Percentiles rank a stretch among this genome's conserved stretches.
phyloP scores from a whole-genome alignment of 2,113 vertebrate species.

The Hypocryptadius cinnamomeus region DNA sequence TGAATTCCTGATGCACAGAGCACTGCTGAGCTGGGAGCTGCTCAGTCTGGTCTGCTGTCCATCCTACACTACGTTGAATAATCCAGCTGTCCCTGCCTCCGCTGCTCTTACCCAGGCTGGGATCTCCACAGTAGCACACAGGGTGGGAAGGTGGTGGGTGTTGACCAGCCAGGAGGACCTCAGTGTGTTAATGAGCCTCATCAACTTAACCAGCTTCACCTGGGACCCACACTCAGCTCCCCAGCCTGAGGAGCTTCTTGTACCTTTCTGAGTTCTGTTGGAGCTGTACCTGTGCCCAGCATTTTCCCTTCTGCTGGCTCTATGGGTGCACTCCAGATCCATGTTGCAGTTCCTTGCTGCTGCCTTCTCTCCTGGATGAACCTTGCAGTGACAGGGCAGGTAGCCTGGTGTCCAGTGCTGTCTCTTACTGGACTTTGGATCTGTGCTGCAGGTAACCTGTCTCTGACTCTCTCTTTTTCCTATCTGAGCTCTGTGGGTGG shows the following conservation, averaged over 20 bases:
- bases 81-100: background rate
- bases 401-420: background rate
- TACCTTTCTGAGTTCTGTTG: no score
- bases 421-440: background rate
- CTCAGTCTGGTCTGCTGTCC: background rate
- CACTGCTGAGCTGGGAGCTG: background rate
- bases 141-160: background rate
- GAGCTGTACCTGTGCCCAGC: background rate
- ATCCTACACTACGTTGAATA: background rate
- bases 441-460: background rate
- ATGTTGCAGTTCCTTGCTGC: rapidly evolving
- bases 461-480: background rate
- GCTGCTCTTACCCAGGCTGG: background rate
- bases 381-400: background rate
- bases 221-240: background rate
- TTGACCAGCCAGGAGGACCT: background rate
- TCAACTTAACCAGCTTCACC: background rate
- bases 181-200: background rate
- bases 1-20: background rate
- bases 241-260: rapidly evolving
- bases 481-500: background rate
- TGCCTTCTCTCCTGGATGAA: background rate
- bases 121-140: background rate
- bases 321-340: rapidly evolving
- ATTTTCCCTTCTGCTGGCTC: background rate